Base-by-base conservation (phyloP, 1,140 invertebrate species). In the Drosophila athabasca region DNA sequence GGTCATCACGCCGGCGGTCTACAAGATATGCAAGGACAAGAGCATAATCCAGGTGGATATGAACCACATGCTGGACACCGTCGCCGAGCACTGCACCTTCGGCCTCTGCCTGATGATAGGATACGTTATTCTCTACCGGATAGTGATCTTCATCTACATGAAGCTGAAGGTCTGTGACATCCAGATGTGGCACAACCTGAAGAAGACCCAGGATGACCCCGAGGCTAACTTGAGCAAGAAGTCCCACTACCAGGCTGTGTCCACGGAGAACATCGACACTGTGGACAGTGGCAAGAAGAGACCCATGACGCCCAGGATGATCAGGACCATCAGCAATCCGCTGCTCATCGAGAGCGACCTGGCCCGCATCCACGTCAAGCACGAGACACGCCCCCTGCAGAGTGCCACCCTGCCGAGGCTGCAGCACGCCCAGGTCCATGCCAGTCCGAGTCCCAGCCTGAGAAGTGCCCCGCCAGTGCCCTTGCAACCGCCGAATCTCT, bases 101-200 rank as follows among this genome's bases (percentile, higher is more conserved):
- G 60, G 66, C 8, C 49, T 88, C 0, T 69, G 62, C 29, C 44
- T 88, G 11, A 75, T 88, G 48, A 70, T 70, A 26, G 83, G 64
- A 45, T 88, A 88, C 44, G 72, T 88, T 3, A 51, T 61, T 29
- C 67, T 88, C 35, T 88, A 88, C 58, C 72, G 83, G 9, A 53
- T 88, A 3, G 45, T 88, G 39, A 79, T 88, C 24, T 88, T 89
- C 43, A 79, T 70, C 22, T 88, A 88, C 43, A 89, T 77, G 76
- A 88, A 89, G 55, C n/a, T 83, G 0, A 88, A 88, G 31, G 67
- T 79, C 6, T 88, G 71, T 48, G 83, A 88, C 51, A 74, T 88
- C 0, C 64, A 79, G 17, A 83, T 88, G 84, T 88, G 79, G 79
- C 61, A 79, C 29, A 66, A 76, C n/a, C 57, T 88, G 3, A 83